phyloP scores from a whole-genome alignment of 2,113 vertebrate genomes.

The Numenius arquata region DNA sequence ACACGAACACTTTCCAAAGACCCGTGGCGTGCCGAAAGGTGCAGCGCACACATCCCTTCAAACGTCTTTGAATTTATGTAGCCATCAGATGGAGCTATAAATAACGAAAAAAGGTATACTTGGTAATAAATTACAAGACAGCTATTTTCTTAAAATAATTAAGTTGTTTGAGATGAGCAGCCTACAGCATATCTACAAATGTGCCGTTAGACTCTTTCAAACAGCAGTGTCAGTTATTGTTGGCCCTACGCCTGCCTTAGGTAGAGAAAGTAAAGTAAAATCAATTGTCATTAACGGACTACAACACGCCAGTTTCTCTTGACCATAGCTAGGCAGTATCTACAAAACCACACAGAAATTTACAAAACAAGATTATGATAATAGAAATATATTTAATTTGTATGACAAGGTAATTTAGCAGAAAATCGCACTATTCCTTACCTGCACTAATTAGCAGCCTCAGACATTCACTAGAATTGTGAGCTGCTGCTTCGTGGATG shows the following conservation, averaged over 20 bases:
- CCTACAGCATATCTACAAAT: rapidly evolving
- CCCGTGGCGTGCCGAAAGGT: conserved; percentile 83
- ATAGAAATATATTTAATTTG: neutral
- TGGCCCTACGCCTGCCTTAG: neutral
- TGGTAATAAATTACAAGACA: neutral
- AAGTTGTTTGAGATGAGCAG: neutral
- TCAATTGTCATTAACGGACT: too few species aligned
- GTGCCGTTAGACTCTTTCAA: neutral
- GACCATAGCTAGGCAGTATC: rapidly evolving
- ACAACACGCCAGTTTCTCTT: neutral
- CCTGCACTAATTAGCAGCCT: conserved; percentile 78
- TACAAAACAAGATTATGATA: neutral
- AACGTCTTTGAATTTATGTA: conserved; percentile 84
- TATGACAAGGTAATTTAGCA: neutral
- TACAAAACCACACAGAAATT: neutral
- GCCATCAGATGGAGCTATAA: conserved; percentile 65
- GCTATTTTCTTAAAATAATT: neutral
- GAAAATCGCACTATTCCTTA: neutral
- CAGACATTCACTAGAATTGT: conserved; percentile 79
- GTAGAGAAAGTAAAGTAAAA: neutral
- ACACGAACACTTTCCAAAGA: conserved; percentile 69
- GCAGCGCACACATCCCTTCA: conserved; percentile 83
- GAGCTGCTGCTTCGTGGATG: conserved; percentile 88
- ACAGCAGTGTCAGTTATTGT: neutral
- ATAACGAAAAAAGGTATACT: neutral